phyloP scores from a whole-genome alignment of 2,797 vertebrate species.

The Australoheros facetus region DNA sequence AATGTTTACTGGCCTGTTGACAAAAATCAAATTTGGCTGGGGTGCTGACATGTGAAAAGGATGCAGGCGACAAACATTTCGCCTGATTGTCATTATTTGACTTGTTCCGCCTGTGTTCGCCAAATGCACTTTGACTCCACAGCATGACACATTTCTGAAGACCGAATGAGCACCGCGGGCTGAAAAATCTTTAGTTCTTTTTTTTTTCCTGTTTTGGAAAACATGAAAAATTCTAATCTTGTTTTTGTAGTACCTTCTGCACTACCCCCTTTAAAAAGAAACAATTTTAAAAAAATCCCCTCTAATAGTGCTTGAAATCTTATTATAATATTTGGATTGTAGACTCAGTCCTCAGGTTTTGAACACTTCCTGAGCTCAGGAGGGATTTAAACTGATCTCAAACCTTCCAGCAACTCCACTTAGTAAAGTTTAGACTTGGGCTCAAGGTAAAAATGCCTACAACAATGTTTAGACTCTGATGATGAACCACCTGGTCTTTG shows the following conservation, averaged over 20 bases:
- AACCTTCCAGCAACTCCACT: conserved; percentile 43
- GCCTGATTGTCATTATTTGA: conserved; percentile 51
- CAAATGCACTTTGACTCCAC: conserved; percentile 70
- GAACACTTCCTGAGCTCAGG: conserved; percentile 59
- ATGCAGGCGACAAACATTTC: conserved; percentile 57
- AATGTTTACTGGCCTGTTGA: conserved; percentile 53
- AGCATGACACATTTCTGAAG: conserved; percentile 55
- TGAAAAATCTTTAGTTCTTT: conserved; percentile 5
- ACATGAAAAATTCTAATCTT: conserved; percentile 22
- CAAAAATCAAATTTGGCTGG: conserved; percentile 50
- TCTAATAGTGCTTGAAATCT: conserved; percentile 48
- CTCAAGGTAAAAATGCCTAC: conserved; percentile 45
- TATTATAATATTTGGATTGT: conserved; percentile 42
- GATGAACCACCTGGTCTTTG: conserved; percentile 43
- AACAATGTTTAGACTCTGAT: conserved; percentile 45
- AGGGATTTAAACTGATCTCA: conserved; percentile 50
- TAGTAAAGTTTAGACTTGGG: conserved; percentile 34
- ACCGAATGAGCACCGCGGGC: conserved; percentile 26
- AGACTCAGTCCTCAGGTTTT: conserved; percentile 35
- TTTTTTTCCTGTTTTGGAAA: conserved; percentile 33
- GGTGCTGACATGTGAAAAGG: conserved; percentile 48
- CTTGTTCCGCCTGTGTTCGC: conserved; percentile 39
- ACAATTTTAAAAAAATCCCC: not conserved
- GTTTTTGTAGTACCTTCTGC: conserved; percentile 32
- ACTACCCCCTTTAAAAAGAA: not conserved